These are phyloP conservation scores for Incurvaria masculella DNA, from an alignment of 2,888 invertebrate genomes.

Conservation along the genomic window DNA sequence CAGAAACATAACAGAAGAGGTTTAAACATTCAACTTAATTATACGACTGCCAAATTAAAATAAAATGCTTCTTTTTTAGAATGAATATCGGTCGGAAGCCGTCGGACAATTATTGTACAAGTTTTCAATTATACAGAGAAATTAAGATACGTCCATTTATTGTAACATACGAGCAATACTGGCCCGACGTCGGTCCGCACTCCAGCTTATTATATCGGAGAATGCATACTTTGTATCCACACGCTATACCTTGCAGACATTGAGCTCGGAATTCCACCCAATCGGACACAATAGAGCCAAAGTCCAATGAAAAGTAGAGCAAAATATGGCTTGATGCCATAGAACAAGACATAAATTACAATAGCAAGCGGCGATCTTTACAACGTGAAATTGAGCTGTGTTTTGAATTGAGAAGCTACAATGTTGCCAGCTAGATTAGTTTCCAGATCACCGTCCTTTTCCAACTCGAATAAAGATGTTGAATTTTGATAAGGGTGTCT, in stretches of 20 bases:
- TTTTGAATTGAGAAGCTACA: constrained; percentile 45
- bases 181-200: not conserved
- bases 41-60: constrained; percentile 6
- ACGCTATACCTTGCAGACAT: not conserved
- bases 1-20: not conserved
- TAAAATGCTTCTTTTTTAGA: constrained; percentile 5
- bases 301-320: too few relatives aligned
- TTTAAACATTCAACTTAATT: constrained; percentile 4
- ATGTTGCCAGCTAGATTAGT: constrained; percentile 47
- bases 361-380: too few relatives aligned
- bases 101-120: too few relatives aligned
- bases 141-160: not conserved
- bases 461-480: constrained; percentile 49
- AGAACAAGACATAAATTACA: too few relatives aligned
- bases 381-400: constrained; percentile 15
- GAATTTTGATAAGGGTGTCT: constrained; percentile 44
- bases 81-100: too few relatives aligned
- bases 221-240: not conserved
- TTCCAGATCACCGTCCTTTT: constrained; percentile 41
- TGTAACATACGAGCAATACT: not conserved
- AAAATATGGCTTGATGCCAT: too few relatives aligned
- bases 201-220: not conserved
- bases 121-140: not conserved
- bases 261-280: not conserved
- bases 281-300: too few relatives aligned